These are phyloP conservation scores for Mycetomoellerius zeteki DNA, from an alignment of 1,140 invertebrate species.

Conservation along the genomic window DNA sequence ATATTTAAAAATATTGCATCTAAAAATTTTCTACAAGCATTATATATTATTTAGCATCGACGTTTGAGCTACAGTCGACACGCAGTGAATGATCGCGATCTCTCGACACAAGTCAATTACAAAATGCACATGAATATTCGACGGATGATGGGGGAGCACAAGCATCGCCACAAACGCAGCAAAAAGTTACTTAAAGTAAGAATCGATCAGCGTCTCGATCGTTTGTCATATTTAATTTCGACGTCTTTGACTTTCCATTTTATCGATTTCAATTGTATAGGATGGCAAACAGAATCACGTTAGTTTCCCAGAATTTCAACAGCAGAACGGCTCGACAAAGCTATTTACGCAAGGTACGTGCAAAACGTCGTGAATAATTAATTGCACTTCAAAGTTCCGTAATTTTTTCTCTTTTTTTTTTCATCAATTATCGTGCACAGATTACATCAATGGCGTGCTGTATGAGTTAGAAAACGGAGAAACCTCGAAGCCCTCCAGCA, in stretches of 20 bases:
- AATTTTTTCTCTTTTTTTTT: background rate
- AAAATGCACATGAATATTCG: conserved; percentile 97
- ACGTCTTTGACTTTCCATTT: background rate
- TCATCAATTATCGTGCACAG: conserved; percentile 83
- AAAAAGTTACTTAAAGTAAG: conserved; percentile 89
- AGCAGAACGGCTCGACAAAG: conserved; percentile 94
- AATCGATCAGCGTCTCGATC: background rate
- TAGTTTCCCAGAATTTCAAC: conserved; percentile 94
- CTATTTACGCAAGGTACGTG: conserved; percentile 93
- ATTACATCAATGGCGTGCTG: conserved; percentile 93
- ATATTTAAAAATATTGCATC: background rate
- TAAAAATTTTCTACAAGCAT: conserved; percentile 6
- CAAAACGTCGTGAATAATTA: background rate
- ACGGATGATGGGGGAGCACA: conserved; percentile 93
- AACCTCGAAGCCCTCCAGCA: conserved; percentile 87
- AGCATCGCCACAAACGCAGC: conserved; percentile 93
- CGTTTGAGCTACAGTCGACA: conserved; percentile 96
- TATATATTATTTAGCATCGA: conserved; percentile 90
- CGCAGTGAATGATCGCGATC: conserved; percentile 95
- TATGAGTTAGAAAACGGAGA: conserved; percentile 90
- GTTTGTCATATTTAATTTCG: background rate
- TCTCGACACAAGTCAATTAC: conserved; percentile 95
- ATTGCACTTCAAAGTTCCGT: background rate
- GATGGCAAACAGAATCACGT: conserved; percentile 94
- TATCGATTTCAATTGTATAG: conserved; percentile 82